Conservation (phyloP, 2,888 invertebrate species). For the Tubiluchus corallicola region DNA sequence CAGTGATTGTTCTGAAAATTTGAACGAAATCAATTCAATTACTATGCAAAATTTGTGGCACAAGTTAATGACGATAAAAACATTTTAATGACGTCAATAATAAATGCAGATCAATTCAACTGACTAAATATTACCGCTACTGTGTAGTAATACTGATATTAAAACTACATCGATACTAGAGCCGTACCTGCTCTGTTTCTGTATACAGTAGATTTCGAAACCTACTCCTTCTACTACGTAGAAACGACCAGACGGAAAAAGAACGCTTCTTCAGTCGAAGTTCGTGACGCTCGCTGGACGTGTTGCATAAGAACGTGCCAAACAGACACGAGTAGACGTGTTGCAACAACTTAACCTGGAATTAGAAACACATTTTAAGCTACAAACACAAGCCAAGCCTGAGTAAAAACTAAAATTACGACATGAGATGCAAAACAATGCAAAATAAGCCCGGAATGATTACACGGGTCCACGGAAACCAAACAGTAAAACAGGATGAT, state of each 20-base stretch:
- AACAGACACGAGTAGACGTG: constrained; percentile 90
- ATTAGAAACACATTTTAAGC: constrained; percentile 14
- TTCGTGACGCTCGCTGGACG: constrained; percentile 20
- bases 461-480: too few relatives aligned
- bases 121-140: too few relatives aligned
- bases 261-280: constrained; percentile 21
- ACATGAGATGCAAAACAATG: not conserved
- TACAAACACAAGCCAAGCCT: not conserved
- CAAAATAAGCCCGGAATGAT: too few relatives aligned
- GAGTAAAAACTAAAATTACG: not conserved
- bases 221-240: constrained; percentile 40
- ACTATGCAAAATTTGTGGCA: too few relatives aligned
- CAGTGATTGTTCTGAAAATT: too few relatives aligned
- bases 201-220: constrained; percentile 72
- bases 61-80: too few relatives aligned
- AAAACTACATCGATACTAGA: too few relatives aligned
- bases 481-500: too few relatives aligned
- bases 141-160: too few relatives aligned
- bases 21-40: too few relatives aligned
- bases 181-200: constrained; percentile 35
- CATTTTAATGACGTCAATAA: too few relatives aligned
- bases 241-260: constrained; percentile 70
- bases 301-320: constrained; percentile 85
- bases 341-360: constrained; percentile 76
- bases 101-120: too few relatives aligned